Evolutionary conservation across 2,797 vertebrate genomes (phyloP), one percentile per base, ranked within the genome.

Genomic region (Percopsis omiscomaycus): DNA sequence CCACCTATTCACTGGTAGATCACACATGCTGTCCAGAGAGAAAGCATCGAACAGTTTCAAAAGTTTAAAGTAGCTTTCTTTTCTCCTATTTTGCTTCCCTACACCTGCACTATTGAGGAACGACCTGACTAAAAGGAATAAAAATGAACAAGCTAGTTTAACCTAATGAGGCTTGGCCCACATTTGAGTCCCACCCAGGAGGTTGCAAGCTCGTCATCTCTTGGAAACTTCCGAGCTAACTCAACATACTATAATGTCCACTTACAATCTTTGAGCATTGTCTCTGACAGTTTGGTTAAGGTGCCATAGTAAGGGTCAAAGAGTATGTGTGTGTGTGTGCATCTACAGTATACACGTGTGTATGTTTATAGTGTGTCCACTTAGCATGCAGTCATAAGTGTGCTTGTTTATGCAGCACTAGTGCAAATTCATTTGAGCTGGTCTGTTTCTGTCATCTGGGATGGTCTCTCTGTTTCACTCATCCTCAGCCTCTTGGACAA

Each of bases 361-460:
- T 30, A 45, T 53, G 12, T 83, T 81, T 85, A 84, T 77, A 89
- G 85, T 86, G 84, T 84, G 75, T 84, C 84, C 86, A 83, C 88
- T 89, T 79, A 58, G 74, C 79, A 75, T 84, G 79, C 73, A 88
- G 82, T 89, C 85, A 87, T 89, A 89, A 87, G 84, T 85, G 90
- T 91, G 89, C 89, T 85, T 84, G 73, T 84, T 86, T 69, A 78
- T 83, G 75, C 80, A 86, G 89, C 91, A 90, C 86, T 90, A 89
- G 88, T 89, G 88, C 91, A 90, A 89, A 90, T 86, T 89, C 78
- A 76, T 90, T 73, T 89, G 80, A 85, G 88, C 88, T 90, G 88
- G 84, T 89, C 86, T 83, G 80, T 76, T 77, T 74, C 72, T 74
- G 75, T 86, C 73, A 74, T 82, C 71, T 56, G 46, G 70, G 78